A percentile compares a stretch with the other conserved stretches of the same genome.
These are phyloP conservation scores for Bufo bufo DNA, from an alignment of 2,113 vertebrate species.

Conservation along the genomic window DNA sequence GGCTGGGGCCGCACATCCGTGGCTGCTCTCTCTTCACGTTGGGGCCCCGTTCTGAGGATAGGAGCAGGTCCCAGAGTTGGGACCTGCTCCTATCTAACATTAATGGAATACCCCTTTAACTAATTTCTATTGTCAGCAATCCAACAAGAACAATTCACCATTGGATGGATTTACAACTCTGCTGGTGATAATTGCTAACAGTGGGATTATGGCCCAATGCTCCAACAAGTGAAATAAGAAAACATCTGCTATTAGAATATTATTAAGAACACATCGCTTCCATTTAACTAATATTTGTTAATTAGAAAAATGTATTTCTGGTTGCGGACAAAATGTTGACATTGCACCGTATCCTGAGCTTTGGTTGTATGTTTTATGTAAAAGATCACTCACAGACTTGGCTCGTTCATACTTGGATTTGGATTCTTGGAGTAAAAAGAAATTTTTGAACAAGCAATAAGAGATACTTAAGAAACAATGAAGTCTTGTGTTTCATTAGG, in stretches of 20 bases:
- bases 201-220: background rate
- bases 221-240: background rate
- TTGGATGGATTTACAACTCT: background rate
- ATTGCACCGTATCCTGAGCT: background rate
- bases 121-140: background rate
- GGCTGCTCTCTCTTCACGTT: no score
- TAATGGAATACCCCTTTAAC: no score
- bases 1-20: no score
- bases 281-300: background rate
- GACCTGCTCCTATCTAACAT: no score
- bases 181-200: background rate
- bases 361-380: background rate
- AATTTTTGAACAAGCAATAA: constrained; percentile 18
- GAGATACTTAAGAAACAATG: constrained; percentile 24
- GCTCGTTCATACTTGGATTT: background rate
- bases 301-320: background rate
- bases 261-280: background rate
- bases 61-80: no score
- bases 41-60: no score
- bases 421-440: background rate
- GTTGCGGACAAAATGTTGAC: background rate
- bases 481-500: constrained; percentile 11
- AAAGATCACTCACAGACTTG: background rate
- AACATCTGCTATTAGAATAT: background rate
- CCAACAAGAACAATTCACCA: background rate